Evolutionary conservation across 2,113 vertebrate species (phyloP), one percentile per base, ranked within the genome.

Genomic region (Equus quagga): DNA sequence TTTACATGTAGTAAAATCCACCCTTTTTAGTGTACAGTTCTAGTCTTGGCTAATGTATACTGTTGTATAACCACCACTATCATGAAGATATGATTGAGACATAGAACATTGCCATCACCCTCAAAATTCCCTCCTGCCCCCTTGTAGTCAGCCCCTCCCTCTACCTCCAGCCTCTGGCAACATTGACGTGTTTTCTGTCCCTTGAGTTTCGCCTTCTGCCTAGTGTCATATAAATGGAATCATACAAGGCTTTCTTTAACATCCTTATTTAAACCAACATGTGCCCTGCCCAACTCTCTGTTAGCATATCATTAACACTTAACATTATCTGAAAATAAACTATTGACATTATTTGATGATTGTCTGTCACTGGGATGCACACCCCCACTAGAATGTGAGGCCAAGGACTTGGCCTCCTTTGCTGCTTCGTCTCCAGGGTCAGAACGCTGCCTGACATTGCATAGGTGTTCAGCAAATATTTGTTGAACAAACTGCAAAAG

Each of bases 101-200:
- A 33, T 3, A 58, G 44, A 84, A 70, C 60, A 90, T 87, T 89
- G 91, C 31, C 62, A 54, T 62, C 18, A 36, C 24, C 64, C 75
- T 72, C 18, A 79, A 85, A 84, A 76, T 67, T 88, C 58, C 58
- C 36, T 56, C 4, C 1, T 49, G 73, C 28, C 51, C 46, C n/a
- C 78, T 41, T 26, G 33, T 86, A 54, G 36, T 87, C 78, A 95
- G 4, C 26, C 46, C 46, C n/a, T 86, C n/a, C 90, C 31, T 60
- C 79, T n/a, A 1, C 26, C 75, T 65, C 36, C 93, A 84, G 76
- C 54, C 89, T 92, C 83, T 93, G 75, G 83, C 36, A 97, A 64
- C 70, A 73, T 54, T 23, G 21, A 33, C 60, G 33, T 72, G 19
- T 90, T 92, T 96, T 93, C 56, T 64, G 9, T 58, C 73, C 62